Conservation (phyloP, 2,797 vertebrate genomes). For the Falco cherrug region DNA sequence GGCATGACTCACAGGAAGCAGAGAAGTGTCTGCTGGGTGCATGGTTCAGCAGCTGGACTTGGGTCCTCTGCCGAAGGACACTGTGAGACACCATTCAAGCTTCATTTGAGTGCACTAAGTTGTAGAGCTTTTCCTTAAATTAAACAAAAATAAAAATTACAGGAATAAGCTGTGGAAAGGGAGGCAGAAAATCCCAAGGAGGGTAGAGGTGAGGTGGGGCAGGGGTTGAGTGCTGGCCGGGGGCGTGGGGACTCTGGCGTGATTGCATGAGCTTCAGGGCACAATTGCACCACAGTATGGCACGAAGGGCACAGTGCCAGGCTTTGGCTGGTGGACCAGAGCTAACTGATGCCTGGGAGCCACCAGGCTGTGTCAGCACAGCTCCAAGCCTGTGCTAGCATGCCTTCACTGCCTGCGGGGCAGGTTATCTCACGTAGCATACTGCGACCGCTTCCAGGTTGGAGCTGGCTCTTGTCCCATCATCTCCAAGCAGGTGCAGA, state of each 20-base stretch:
- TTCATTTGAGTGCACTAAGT: accelerated
- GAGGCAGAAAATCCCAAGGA: not conserved
- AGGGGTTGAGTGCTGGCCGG: not conserved
- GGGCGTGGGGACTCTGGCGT: not conserved
- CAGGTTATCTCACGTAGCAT: not conserved
- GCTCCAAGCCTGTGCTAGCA: not conserved
- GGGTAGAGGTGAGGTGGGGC: not conserved
- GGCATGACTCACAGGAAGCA: not conserved
- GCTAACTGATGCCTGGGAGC: not conserved
- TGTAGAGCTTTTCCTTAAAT: not conserved
- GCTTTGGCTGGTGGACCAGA: not conserved
- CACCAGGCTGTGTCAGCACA: not conserved
- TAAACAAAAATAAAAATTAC: not conserved
- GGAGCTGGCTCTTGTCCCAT: not conserved
- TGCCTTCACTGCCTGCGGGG: not conserved
- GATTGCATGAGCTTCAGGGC: not conserved
- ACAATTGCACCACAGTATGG: accelerated
- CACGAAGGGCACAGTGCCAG: not conserved
- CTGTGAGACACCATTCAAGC: not conserved
- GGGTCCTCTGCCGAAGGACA: not conserved
- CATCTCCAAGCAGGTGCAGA: not conserved
- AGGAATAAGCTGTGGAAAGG: not conserved
- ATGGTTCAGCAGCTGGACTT: not conserved
- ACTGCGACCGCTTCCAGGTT: accelerated
- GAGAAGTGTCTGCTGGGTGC: not conserved